These are phyloP conservation scores for Zaprionus inermis DNA, from an alignment of 1,140 invertebrate genomes.

Conservation along the genomic window DNA sequence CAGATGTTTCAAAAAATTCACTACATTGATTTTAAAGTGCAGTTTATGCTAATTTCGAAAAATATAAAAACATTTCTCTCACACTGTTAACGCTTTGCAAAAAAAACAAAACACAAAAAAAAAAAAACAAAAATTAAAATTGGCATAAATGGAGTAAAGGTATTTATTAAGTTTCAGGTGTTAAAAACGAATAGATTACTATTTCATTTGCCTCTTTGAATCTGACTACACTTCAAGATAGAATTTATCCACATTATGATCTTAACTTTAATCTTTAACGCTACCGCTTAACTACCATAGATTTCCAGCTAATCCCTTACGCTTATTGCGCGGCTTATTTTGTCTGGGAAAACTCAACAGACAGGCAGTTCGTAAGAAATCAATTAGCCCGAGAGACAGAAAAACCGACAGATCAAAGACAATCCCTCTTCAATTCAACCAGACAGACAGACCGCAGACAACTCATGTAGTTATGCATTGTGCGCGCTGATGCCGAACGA, in stretches of 20 bases:
- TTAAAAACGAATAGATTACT: neutral
- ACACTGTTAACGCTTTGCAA: neutral
- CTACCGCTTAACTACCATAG: neutral
- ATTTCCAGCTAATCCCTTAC: neutral
- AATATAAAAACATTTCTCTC: too few species aligned
- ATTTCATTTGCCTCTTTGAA: neutral
- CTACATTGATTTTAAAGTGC: conserved; percentile 73
- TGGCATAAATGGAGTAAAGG: neutral
- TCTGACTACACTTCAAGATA: neutral
- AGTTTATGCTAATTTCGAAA: conserved; percentile 66
- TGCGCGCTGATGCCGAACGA: conserved; percentile 36
- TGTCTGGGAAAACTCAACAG: conserved; percentile 4
- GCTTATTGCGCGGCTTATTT: neutral
- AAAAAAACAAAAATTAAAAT: neutral
- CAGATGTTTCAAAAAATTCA: conserved; percentile 55
- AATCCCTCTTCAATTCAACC: conserved; percentile 14
- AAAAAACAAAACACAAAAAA: neutral
- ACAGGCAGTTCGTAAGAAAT: conserved; percentile 30
- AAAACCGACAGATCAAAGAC: conserved; percentile 60
- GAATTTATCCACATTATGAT: neutral
- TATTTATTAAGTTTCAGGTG: too few species aligned
- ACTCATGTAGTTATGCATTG: neutral
- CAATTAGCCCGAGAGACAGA: conserved; percentile 57
- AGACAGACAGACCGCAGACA: conserved; percentile 28
- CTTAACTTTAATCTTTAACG: neutral